Evolutionary conservation across 2,797 vertebrate genomes (phyloP).

Genomic region (Cephalopachus bancanus): DNA sequence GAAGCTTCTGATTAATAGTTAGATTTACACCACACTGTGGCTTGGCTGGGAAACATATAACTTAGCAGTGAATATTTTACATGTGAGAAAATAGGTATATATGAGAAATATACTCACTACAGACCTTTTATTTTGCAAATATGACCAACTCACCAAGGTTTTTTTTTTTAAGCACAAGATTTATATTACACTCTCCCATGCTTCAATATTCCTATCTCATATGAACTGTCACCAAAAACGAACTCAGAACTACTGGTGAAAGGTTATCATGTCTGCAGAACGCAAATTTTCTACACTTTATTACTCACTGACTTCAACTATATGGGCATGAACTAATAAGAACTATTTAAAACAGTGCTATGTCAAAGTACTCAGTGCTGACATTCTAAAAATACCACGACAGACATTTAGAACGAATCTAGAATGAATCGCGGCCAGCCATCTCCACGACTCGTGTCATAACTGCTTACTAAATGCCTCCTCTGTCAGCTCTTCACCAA

Average conservation of each 20-base stretch:
- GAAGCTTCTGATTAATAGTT: background rate
- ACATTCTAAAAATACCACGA: background rate
- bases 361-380: background rate
- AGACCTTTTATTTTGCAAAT: slow-evolving; percentile 11
- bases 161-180: slow-evolving; percentile 1
- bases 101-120: background rate
- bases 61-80: slow-evolving; percentile 1
- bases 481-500: slow-evolving; percentile 97
- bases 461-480: slow-evolving; percentile 96
- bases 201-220: background rate
- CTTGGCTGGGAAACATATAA: background rate
- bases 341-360: background rate
- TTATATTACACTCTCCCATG: slow-evolving; percentile 20
- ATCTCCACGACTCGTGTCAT: background rate
- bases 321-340: background rate
- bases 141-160: background rate
- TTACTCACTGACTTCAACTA: background rate
- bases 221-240: background rate
- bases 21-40: background rate
- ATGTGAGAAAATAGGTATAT: background rate
- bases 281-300: background rate
- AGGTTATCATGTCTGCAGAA: background rate
- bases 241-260: background rate
- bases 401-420: background rate
- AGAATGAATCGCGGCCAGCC: background rate